Evolutionary conservation across 2,888 invertebrate genomes (phyloP), one percentile per base, ranked within the genome.

Genomic region (Patella caerulea): DNA sequence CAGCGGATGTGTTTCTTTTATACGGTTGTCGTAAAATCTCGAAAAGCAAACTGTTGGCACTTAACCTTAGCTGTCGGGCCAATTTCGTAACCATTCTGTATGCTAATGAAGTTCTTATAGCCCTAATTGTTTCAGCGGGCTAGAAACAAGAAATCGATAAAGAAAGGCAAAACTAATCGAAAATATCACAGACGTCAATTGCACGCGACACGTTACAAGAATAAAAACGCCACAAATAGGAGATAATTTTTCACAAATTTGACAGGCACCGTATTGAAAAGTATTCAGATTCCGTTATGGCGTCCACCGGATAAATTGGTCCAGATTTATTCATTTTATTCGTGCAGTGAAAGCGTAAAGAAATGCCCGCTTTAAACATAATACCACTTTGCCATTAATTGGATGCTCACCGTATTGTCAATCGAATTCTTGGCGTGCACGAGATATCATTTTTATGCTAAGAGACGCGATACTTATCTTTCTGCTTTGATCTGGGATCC

Each of bases 161-260:
- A 65, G 19, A 24, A n/a, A 24, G 65, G 65, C n/a, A 65, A 65
- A 65, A 19, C 65, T 65, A 65, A 65, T 65, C 65, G 65, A 65
- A 65, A 65, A 65, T 65, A n/a, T 65, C n/a, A 65, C 65, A 65
- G 65, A 65, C 65, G 65, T 65, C 65, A 65, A 65, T 65, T 65
- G 65, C 65, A 65, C 65, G 24, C 65, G 65, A 24, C 65, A 65
- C 65, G 65, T 65, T 65, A 65, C 19, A 65, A 24, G 65, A 65
- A 65, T 65, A 65, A 65, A 65, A 65, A 65, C 65, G 65, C 24
- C 65, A 65, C 19, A 65, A 65, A 19, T 65, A 65, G 65, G 65
- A 65, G 65, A 65, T 65, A 65, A 65, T 65, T 65, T 65, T 65
- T 65, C 65, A 65, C 34, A 65, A 19, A 3, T n/a, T 7, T 65